A percentile compares a stretch with the other conserved stretches of the same genome.
These are phyloP conservation scores for Mercenaria mercenaria DNA, from an alignment of 1,140 invertebrate species.

Conservation along the genomic window DNA sequence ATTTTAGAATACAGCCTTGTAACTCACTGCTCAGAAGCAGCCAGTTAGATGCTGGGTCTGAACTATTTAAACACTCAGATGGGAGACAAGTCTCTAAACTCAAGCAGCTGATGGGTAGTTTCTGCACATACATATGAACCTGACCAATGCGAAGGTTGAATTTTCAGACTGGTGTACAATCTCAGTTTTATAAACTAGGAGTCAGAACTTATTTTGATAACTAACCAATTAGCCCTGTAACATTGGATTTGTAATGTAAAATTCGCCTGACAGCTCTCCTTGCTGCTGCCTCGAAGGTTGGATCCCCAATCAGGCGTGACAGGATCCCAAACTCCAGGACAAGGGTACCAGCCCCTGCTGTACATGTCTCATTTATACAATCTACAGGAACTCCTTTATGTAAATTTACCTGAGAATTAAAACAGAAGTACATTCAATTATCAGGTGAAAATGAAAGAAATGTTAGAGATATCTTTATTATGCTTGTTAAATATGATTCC, in stretches of 20 bases:
- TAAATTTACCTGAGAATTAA: constrained; percentile 88
- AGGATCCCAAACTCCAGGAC: constrained; percentile 90
- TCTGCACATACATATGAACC: no score
- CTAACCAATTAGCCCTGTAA: constrained; percentile 89
- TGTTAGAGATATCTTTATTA: no score
- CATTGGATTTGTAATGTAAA: constrained; percentile 88
- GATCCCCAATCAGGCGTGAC: constrained; percentile 89
- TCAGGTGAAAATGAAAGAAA: neutral
- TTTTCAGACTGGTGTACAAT: no score
- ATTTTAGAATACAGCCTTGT: no score
- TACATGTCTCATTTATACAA: constrained; percentile 89
- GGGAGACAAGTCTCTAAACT: no score
- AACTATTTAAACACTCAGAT: no score
- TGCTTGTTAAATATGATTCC: no score
- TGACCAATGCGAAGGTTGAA: no score
- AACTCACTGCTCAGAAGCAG: no score
- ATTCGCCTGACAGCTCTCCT: constrained; percentile 87
- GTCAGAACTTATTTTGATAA: neutral
- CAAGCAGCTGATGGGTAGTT: no score
- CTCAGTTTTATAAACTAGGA: no score
- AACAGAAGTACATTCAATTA: constrained; percentile 1
- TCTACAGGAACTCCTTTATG: constrained; percentile 87
- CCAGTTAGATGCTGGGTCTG: no score
- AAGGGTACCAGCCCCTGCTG: constrained; percentile 90
- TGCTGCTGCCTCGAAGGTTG: constrained; percentile 89